Percentiles rank a stretch among this genome's conserved stretches.
Conservation (phyloP, 2,797 vertebrate genomes). For the Liasis olivaceus region DNA sequence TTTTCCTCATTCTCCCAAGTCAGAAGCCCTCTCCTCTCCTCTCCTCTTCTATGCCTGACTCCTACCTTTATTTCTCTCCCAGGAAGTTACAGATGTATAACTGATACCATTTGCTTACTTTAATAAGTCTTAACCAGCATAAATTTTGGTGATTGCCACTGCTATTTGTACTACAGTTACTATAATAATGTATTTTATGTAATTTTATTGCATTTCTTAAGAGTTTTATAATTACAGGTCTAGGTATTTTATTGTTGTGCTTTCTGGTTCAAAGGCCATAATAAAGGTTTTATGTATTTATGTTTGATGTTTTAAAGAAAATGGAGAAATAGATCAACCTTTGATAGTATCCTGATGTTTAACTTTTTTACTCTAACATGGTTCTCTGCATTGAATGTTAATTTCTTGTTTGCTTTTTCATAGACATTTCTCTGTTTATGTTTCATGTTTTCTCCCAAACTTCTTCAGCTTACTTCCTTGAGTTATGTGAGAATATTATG, state of each 20-base stretch:
- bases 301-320: background rate
- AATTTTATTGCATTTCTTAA: background rate
- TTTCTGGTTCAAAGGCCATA: background rate
- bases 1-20: background rate
- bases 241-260: background rate
- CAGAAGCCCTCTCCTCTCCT: background rate
- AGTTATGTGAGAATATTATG: accelerated
- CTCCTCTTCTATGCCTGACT: too few species aligned
- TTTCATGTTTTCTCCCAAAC: background rate
- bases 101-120: background rate
- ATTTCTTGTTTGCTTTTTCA: slow-evolving; percentile 24
- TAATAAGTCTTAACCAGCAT: background rate
- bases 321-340: background rate
- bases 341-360: background rate
- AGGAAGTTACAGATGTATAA: too few species aligned
- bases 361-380: background rate
- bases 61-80: too few species aligned
- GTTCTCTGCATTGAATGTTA: background rate
- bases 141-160: background rate
- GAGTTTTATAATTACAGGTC: background rate
- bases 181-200: background rate
- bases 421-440: slow-evolving; percentile 21
- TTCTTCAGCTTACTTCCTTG: background rate
- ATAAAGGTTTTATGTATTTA: background rate
- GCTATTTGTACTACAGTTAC: background rate